These are phyloP conservation scores for Ennomos fuscantarius DNA, from an alignment of 2,888 invertebrate genomes.

Conservation along the genomic window DNA sequence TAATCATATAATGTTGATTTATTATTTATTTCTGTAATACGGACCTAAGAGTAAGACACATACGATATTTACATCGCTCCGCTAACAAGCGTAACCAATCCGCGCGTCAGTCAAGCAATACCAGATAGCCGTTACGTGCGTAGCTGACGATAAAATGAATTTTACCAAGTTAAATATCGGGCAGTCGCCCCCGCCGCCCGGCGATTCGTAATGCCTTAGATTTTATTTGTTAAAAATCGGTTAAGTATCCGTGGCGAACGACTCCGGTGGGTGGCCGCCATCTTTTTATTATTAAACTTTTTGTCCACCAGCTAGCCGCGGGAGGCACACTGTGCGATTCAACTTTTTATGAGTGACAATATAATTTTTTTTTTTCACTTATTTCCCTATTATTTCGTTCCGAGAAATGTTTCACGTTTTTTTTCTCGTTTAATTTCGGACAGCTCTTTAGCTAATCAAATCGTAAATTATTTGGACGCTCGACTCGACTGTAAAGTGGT, in stretches of 20 bases:
- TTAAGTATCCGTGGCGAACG: conserved; percentile 85
- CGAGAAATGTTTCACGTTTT: conserved; percentile 73
- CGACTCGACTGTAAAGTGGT: conserved; percentile 61
- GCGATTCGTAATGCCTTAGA: conserved; percentile 84
- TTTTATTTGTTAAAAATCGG: conserved; percentile 86
- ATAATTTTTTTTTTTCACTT: conserved; percentile 64
- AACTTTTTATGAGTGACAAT: conserved; percentile 83
- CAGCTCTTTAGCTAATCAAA: conserved; percentile 75
- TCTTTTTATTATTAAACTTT: conserved; percentile 81
- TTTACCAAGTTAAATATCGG: conserved; percentile 67
- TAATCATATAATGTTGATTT: too few species aligned
- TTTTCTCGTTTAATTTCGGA: conserved; percentile 62
- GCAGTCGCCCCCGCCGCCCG: conserved; percentile 66
- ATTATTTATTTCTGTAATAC: too few species aligned
- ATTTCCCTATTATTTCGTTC: conserved; percentile 67
- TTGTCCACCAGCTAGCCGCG: conserved; percentile 72
- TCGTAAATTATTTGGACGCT: conserved; percentile 70
- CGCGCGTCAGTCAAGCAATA: conserved; percentile 31
- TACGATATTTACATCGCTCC: conserved; percentile 9
- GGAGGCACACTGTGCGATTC: conserved; percentile 79
- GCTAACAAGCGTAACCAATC: conserved; percentile 45
- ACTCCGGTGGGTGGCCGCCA: conserved; percentile 82
- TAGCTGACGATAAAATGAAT: conserved; percentile 52
- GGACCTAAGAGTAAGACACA: background rate
- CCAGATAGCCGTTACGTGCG: conserved; percentile 33